Conservation (phyloP, 2,888 invertebrate genomes). For the Idaea straminata region DNA sequence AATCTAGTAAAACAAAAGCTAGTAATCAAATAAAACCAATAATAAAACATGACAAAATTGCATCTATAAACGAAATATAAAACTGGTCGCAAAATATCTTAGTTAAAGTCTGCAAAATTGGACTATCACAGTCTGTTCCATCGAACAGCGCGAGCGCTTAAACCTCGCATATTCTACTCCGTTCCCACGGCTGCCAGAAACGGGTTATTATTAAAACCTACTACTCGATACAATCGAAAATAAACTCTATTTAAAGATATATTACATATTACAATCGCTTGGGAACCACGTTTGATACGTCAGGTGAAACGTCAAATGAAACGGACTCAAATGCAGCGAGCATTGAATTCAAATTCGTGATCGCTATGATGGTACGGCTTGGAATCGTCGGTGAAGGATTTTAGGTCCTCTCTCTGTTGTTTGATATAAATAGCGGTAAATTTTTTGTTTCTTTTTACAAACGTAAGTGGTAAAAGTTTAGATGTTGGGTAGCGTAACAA, state of each 20-base stretch:
- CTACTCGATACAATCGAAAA: conserved; percentile 43
- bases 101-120: conserved; percentile 80
- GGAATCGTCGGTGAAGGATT: conserved; percentile 74
- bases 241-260: conserved; percentile 35
- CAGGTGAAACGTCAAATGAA: conserved; percentile 45
- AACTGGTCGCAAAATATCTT: conserved; percentile 61
- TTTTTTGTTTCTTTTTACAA: conserved; percentile 48
- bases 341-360: conserved; percentile 50
- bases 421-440: conserved; percentile 73
- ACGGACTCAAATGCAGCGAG: conserved; percentile 50
- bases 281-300: conserved; percentile 43
- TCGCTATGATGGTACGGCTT: conserved; percentile 40
- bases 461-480: not conserved
- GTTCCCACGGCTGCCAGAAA: conserved; percentile 78
- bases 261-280: conserved; percentile 44
- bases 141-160: conserved; percentile 78
- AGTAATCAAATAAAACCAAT: not conserved
- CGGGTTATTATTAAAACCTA: conserved; percentile 79
- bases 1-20: no score
- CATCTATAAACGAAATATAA: conserved; percentile 48
- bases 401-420: conserved; percentile 72
- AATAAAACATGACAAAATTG: conserved; percentile 14
- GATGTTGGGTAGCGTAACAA: not conserved
- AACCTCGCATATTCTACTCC: conserved; percentile 77
- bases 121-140: conserved; percentile 75